Base-by-base conservation (phyloP, 2,888 invertebrate genomes). In the Zaprionus lineosus region DNA sequence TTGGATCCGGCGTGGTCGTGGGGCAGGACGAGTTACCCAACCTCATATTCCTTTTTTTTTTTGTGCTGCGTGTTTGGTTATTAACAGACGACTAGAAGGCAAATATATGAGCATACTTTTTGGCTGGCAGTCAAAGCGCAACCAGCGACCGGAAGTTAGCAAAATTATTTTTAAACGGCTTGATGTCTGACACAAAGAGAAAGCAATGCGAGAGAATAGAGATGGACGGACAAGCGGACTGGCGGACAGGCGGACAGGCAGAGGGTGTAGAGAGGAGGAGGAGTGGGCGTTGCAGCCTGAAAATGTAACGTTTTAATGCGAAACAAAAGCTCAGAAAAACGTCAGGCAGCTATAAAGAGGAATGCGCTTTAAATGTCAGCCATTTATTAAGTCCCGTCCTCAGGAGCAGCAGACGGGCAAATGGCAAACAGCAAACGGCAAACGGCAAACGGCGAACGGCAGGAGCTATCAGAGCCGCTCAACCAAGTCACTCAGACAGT, bases 141-240 rank as follows among this genome's bases (percentile, higher is more conserved):
- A 73, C 59, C 73, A 65, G 61, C 58, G 63, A 74, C 63, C 74
- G 82, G 82, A 84, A 84, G 67, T 60, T 34, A 64, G 64, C 39
- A 66, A 84, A 81, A 83, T 84, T 83, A 78, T 84, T 81, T 84
- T 72, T 78, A 84, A 81, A 78, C 78, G 78, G 61, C 76, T 59
- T 65, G 68, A 71, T 64, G 69, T 59, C 60, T 48, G 52, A 15
- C 41, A 31, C n/a, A 29, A 21, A 6, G 18, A 19, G 9, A 46
- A n/a, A 26, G 11, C n/a, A 55, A 19, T 15, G 11, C 18, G 37
- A 15, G 16, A n/a, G 18, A 26, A n/a, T n/a, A n/a, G n/a, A n/a
- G n/a, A n/a, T n/a, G n/a, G n/a, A n/a, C n/a, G n/a, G n/a, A n/a
- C n/a, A n/a, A n/a, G n/a, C n/a, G n/a, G n/a, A n/a, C n/a, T n/a